phyloP scores from a whole-genome alignment of 2,113 vertebrate species.

The Brienomyrus longianalis region DNA sequence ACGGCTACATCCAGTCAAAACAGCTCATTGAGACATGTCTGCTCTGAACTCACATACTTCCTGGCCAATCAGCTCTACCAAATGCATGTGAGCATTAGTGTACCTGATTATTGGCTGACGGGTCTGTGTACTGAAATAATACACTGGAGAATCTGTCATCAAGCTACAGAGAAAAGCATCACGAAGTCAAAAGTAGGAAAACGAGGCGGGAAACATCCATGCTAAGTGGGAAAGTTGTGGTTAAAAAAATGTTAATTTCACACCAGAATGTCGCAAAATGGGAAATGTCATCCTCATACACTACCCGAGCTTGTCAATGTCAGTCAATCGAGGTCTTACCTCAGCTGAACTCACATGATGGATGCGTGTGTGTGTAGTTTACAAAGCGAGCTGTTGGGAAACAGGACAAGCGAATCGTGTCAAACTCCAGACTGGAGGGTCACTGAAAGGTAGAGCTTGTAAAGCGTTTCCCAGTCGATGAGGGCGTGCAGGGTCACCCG shows the following conservation, averaged over 20 bases:
- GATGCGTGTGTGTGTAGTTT: neutral
- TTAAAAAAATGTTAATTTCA: neutral
- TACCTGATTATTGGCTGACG: neutral
- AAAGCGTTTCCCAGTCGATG: neutral
- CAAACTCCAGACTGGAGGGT: slow-evolving; percentile 2
- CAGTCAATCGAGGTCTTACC: neutral
- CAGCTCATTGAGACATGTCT: neutral
- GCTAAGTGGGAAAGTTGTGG: neutral
- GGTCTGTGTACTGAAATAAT: neutral
- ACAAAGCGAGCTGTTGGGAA: neutral
- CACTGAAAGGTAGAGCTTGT: neutral
- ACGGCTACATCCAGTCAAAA: neutral
- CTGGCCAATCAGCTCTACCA: neutral
- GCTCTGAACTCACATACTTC: neutral
- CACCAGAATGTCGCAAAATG: neutral
- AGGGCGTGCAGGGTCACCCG: neutral
- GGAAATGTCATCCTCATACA: neutral
- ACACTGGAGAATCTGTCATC: neutral
- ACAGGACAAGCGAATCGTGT: neutral
- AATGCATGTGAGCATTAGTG: neutral
- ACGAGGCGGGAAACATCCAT: neutral
- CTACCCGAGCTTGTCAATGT: neutral
- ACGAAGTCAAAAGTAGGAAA: neutral
- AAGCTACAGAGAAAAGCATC: neutral
- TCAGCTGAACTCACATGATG: neutral